phyloP scores from a whole-genome alignment of 1,140 invertebrate species.

The Drosophila punjabiensis region DNA sequence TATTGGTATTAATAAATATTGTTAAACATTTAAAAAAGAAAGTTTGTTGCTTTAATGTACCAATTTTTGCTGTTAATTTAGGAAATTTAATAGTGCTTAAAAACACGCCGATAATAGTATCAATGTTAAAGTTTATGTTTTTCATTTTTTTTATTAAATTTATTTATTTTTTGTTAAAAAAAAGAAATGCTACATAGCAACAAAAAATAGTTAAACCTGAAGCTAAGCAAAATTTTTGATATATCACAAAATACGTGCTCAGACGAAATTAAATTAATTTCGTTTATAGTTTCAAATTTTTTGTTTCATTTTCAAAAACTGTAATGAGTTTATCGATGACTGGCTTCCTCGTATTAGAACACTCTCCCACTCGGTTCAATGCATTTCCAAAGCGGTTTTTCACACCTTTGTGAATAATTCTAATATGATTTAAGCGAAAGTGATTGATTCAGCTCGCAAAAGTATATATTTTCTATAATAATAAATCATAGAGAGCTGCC shows the following conservation, averaged over 20 bases:
- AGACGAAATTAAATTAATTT: background rate
- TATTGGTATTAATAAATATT: background rate
- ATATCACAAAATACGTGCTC: background rate
- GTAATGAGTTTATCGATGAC: conserved; percentile 3
- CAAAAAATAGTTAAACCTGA: too few species aligned
- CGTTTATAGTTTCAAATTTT: background rate
- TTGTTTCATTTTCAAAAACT: background rate
- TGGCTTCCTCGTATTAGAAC: background rate
- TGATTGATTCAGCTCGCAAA: conserved; percentile 8
- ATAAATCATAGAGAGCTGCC: background rate
- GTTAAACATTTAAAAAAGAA: too few species aligned
- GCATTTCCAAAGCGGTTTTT: conserved; percentile 10
- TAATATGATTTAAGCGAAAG: conserved; percentile 3
- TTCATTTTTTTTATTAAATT: too few species aligned
- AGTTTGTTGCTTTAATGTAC: too few species aligned
- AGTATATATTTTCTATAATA: background rate
- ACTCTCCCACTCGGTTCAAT: background rate
- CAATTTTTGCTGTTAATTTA: too few species aligned
- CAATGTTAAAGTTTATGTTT: too few species aligned
- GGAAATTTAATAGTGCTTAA: too few species aligned
- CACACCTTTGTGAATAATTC: conserved; percentile 3
- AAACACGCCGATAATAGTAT: too few species aligned
- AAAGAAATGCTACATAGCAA: too few species aligned
- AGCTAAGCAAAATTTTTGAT: background rate
- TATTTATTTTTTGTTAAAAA: too few species aligned